Evolutionary conservation across 2,113 vertebrate genomes (phyloP), one percentile per base, ranked within the genome.

Genomic region (Crocuta crocuta): DNA sequence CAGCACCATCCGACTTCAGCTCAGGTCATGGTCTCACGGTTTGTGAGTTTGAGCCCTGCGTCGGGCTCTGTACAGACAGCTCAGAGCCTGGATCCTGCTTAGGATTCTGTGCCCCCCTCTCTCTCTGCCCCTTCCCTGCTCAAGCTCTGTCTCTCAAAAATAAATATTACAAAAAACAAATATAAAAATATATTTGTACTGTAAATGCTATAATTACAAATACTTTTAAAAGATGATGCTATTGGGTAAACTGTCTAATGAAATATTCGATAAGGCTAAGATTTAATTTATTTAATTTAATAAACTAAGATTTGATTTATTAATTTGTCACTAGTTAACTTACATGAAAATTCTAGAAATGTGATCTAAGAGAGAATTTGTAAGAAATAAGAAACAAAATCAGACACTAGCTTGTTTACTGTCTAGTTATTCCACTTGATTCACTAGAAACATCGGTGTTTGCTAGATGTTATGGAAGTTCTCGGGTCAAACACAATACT

Each of bases 341-440:
- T 89, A 39, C 21, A 86, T 53, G 39, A 87, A 89, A 48, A 66
- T 82, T 3, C 43, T 71, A 82, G 92, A 80, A 68, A 48, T 45
- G 61, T n/a, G 17, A 74, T 43, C 65, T 91, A 28, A 95, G 88
- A 89, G 79, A 85, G 4, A 68, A 70, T 92, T 81, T 82, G 43
- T 61, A 95, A 89, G n/a, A 35, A 53, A 81, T 82, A 58, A 88
- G 39, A 94, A 92, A 81, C 61, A 89, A 89, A 94, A 82, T 28
- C n/a, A 79, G 83, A 71, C 10, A 31, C 5, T 85, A 61, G 15
- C 31, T 91, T 91, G 15, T 50, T 86, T 74, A 28, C n/a, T 92
- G 35, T 86, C 39, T 73, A 68, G 17, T 96, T 68, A 82, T 68
- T 68, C 26, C 39, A 33, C 9, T 45, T 35, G 28, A 86, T 89